Base-by-base conservation (phyloP, 2,797 vertebrate genomes). In the Sebastes paucispinis region DNA sequence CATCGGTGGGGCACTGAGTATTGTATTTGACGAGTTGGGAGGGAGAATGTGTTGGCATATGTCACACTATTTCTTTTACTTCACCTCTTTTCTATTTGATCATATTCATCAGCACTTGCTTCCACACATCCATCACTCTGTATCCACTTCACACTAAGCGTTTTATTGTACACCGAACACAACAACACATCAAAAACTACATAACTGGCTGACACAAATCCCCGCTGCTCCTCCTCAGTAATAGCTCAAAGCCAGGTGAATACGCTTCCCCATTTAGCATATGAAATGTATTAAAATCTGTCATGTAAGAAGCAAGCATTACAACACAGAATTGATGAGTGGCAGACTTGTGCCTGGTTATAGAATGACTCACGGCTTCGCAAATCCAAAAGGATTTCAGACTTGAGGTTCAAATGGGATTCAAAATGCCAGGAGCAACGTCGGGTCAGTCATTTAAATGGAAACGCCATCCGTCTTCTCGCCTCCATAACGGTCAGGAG, bases 381-480 rank as follows among this genome's bases (percentile, higher is more conserved):
- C 79, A 65, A 76, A 81, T 74, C 80, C 67, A 65, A 70, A 57
- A 34, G 52, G 60, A 65, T 67, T 80, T 82, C 65, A 73, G 66
- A 20, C 47, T 16, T 43, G 43, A 67, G 58, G 52, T 74, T 73
- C 39, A 82, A 75, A 81, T 57, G 60, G 59, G 81, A 84, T 79
- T 82, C 71, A 82, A 62, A 82, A 14, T 5, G 60, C 63, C 73
- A 8, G 54, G 32, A 77, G 87, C 65, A 1, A 66, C 36, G 8
- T 4, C 1, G 24, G 76, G 73, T 84, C 84, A 83, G 12, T 87
- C 82, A 80, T 82, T 81, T 71, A 72, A 89, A 86, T 71, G 66
- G 66, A 81, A 68, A 69, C 73, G 4, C 70, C 67, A 73, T 79
- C 73, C 64, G 36, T 83, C 81, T 79, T 47, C 59, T 57, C 4